A percentile compares a stretch with the other conserved stretches of the same genome.
Evolutionary conservation across 2,888 invertebrate genomes (phyloP).

Genomic region (Microctonus brassicae): DNA sequence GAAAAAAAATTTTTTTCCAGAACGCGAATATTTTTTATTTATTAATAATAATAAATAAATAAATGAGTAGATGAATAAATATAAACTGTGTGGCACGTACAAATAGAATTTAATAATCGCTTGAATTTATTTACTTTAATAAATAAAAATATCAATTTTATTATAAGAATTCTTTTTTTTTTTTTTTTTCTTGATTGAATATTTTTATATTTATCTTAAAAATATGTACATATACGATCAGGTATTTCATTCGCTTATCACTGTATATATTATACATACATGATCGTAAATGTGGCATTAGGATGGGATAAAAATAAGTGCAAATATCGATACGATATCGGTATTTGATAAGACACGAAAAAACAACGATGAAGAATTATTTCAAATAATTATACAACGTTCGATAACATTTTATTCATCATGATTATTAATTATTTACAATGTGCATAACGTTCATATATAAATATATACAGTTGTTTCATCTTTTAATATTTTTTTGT

Average conservation of each 20-base stretch:
- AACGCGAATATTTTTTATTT: no score
- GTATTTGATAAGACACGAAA: constrained; percentile 24
- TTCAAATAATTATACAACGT: background rate
- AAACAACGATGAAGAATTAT: background rate
- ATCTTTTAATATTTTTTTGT: no score
- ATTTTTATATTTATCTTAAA: no score
- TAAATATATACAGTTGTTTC: no score
- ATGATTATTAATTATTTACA: background rate
- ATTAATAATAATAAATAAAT: no score
- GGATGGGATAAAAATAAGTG: constrained; percentile 34
- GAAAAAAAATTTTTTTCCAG: no score
- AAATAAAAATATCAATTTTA: no score
- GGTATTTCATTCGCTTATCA: background rate
- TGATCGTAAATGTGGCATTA: constrained; percentile 2
- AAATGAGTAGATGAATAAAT: constrained; percentile 30
- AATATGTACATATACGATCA: no score
- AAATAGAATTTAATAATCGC: background rate
- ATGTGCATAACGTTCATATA: background rate
- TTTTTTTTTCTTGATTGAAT: no score
- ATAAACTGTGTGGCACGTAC: constrained; percentile 24
- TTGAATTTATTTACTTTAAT: background rate
- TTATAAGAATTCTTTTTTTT: no score
- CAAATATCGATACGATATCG: constrained; percentile 44
- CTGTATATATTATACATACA: background rate
- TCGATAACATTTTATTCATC: background rate